These are phyloP conservation scores for Oscheius sp. DNA, from an alignment of 2,888 invertebrate species.

Conservation along the genomic window DNA sequence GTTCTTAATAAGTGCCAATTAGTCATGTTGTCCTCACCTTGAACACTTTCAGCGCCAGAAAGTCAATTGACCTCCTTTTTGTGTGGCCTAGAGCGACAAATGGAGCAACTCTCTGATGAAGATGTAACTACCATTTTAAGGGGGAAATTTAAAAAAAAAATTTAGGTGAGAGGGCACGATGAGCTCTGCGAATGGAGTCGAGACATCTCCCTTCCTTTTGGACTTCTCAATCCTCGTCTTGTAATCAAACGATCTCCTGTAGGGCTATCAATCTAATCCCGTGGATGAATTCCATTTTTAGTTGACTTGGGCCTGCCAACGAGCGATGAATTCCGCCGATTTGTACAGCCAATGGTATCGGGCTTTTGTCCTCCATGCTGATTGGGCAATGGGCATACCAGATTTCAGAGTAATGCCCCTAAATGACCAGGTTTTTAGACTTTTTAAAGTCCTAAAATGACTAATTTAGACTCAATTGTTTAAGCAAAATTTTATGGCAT, in stretches of 20 bases:
- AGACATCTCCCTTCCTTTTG: constrained; percentile 46
- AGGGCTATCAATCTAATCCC: constrained; percentile 6
- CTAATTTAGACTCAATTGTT: constrained; percentile 53
- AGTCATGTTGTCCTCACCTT: background rate
- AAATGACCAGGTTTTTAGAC: constrained; percentile 45
- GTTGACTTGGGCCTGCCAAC: constrained; percentile 50
- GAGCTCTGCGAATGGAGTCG: constrained; percentile 49
- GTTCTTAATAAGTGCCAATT: too few species aligned
- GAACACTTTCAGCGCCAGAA: constrained; percentile 4
- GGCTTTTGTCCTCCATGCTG: constrained; percentile 57
- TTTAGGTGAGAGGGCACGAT: constrained; percentile 32
- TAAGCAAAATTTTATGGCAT: constrained; percentile 62
- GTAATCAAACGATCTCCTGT: constrained; percentile 51
- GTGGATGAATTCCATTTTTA: constrained; percentile 30
- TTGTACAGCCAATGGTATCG: constrained; percentile 56
- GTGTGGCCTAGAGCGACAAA: constrained; percentile 43
- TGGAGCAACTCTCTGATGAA: constrained; percentile 49
- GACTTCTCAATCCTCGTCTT: constrained; percentile 51
- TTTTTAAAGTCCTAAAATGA: background rate
- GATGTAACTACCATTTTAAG: too few species aligned
- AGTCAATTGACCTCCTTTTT: constrained; percentile 40
- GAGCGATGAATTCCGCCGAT: constrained; percentile 56
- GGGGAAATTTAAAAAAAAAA: too few species aligned
- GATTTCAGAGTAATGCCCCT: constrained; percentile 53
- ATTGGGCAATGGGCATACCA: constrained; percentile 59